Conservation (phyloP, 2,888 invertebrate species). For the Erebia aethiops region DNA sequence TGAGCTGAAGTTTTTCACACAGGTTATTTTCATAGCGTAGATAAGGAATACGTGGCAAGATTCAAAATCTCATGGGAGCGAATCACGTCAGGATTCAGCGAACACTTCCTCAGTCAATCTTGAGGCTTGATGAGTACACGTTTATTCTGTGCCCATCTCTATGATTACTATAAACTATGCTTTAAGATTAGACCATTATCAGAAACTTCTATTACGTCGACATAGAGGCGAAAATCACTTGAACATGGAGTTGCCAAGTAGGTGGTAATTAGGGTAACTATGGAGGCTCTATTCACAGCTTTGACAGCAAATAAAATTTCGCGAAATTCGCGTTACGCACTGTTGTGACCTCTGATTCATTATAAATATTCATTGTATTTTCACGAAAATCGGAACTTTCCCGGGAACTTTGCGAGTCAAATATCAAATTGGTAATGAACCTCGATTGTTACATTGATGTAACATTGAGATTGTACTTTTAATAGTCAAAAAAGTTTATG, state of each 20-base stretch:
- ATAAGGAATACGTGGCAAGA: too few relatives aligned
- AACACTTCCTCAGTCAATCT: too few relatives aligned
- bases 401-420: conserved; percentile 1
- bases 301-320: conserved; percentile 11
- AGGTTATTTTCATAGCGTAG: too few relatives aligned
- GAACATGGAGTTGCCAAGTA: not conserved
- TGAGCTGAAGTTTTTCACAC: too few relatives aligned
- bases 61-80: too few relatives aligned
- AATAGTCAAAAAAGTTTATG: not conserved
- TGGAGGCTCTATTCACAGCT: not conserved
- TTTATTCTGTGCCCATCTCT: not conserved
- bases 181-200: not conserved
- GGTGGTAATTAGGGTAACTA: not conserved
- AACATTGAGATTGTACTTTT: not conserved
- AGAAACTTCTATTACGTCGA: not conserved
- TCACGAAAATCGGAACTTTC: not conserved
- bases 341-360: not conserved
- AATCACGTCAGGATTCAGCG: too few relatives aligned
- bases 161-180: not conserved
- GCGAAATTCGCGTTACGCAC: not conserved
- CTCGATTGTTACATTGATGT: not conserved
- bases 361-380: conserved; percentile 16
- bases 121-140: not conserved
- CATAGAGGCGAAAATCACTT: conserved; percentile 1
- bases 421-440: not conserved